Base-by-base conservation (phyloP, 1,140 invertebrate species). In the Cephus cinctus region DNA sequence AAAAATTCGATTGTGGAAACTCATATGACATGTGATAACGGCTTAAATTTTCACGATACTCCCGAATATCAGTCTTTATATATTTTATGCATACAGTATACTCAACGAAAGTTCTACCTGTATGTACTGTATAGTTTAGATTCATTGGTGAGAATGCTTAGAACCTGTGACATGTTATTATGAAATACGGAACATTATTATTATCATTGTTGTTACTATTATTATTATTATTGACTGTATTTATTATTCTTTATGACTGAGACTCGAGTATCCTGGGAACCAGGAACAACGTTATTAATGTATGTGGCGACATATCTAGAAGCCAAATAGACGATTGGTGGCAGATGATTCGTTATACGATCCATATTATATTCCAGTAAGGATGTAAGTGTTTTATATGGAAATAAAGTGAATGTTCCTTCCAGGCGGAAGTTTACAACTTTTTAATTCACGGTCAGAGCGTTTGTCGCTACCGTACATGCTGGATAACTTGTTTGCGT, bases 381-480 rank as follows among this genome's bases (percentile, higher is more conserved):
- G 45, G 48, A 48, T 40, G 43, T 48, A 56, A 56, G 36, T 52
- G 49, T 56, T 56, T 56, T 56, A 39, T 56, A 56, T 49, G 43
- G 48, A 48, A 56, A 56, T 56, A 52, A 56, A 56, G 39, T 40
- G 36, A 52, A 48, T 45, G 46, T 52, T 52, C 46, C 50, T 48
- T 47, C 11, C 11, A 30, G 27, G n/a, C n/a, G 14, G 14, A 9
- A 30, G 14, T 30, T 30, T 30, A 2, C 23, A 52, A 50, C 36
- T 31, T 34, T 48, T 49, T 40, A 43, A 43, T 49, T 49, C 5
- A 20, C 9, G 11, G 14, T 31, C 2, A 16, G 30, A 15, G 21
- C 9, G 2, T 15, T 25, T 18, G 9, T 38, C 5, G 9, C 16
- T 2, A 9, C 9, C 35, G 35, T 5, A 9, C 3, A 15, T 12